Percentiles rank a stretch among this genome's conserved stretches.
phyloP scores from a whole-genome alignment of 2,888 invertebrate species.

The Philereme vetulata region DNA sequence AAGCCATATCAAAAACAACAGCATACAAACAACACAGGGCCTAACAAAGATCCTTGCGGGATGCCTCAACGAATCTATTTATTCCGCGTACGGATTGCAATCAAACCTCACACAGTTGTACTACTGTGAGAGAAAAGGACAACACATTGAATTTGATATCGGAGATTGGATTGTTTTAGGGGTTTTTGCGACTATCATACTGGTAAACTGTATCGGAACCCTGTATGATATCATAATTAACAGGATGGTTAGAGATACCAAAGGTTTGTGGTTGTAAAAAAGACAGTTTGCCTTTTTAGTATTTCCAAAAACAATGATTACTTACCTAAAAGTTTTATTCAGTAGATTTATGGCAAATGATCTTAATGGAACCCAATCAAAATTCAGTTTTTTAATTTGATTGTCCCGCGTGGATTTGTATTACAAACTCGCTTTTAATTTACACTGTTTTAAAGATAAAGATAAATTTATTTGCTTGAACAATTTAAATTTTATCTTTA shows the following conservation, averaged over 20 bases:
- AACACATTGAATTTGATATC: constrained; percentile 22
- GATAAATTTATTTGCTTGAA: too few relatives aligned
- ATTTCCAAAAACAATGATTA: too few relatives aligned
- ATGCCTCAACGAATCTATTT: constrained; percentile 45
- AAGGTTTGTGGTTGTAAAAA: constrained; percentile 26
- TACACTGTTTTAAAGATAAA: too few relatives aligned
- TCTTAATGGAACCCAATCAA: too few relatives aligned
- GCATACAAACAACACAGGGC: constrained; percentile 27
- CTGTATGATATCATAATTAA: constrained; percentile 31
- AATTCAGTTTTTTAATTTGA: too few relatives aligned
- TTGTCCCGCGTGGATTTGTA: too few relatives aligned
- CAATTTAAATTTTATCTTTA: too few relatives aligned
- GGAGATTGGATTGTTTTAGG: constrained; percentile 36
- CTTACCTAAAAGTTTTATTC: too few relatives aligned
- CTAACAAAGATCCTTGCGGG: constrained; percentile 37
- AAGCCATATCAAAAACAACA: constrained; percentile 29
- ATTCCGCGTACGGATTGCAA: constrained; percentile 39
- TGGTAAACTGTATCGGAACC: constrained; percentile 32
- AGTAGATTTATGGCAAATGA: too few relatives aligned
- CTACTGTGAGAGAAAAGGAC: constrained; percentile 35
- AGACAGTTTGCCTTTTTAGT: not conserved
- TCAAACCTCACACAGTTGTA: constrained; percentile 35
- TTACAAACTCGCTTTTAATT: too few relatives aligned
- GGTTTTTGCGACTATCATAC: constrained; percentile 21
- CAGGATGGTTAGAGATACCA: constrained; percentile 36